phyloP scores from a whole-genome alignment of 2,113 vertebrate genomes.

The Crotalus tigris region DNA sequence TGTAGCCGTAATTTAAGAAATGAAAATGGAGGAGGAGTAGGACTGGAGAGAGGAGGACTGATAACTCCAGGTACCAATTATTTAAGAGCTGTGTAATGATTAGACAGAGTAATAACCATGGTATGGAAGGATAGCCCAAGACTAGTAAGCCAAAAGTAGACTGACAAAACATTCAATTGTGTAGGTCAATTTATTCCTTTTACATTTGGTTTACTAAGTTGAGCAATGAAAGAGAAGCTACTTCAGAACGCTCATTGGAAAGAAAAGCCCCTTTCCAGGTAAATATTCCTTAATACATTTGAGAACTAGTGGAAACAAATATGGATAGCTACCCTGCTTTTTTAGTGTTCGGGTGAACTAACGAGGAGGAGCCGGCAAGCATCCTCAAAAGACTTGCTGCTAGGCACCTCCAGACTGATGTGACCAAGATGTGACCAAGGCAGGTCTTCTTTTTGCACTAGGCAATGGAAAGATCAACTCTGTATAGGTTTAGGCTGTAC shows the following conservation, averaged over 20 bases:
- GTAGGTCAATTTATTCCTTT: neutral
- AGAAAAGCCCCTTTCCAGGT: neutral
- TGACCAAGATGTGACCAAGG: neutral
- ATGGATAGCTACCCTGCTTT: neutral
- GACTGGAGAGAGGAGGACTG: neutral
- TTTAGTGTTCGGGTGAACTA: neutral
- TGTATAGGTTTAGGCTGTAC: neutral
- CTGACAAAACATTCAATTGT: neutral
- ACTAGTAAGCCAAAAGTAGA: neutral
- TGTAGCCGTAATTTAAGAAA: neutral
- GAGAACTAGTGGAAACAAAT: neutral
- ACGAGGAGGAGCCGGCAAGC: neutral
- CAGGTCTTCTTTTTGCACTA: neutral
- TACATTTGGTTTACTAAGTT: neutral
- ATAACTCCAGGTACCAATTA: neutral
- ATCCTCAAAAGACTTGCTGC: neutral
- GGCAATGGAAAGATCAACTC: neutral
- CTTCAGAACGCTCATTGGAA: neutral
- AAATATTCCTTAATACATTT: neutral
- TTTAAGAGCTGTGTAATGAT: neutral
- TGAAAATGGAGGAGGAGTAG: too few relatives aligned
- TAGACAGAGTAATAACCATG: neutral
- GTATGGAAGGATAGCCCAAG: neutral
- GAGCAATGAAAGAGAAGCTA: neutral
- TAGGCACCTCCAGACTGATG: neutral